Evolutionary conservation across 2,888 invertebrate species (phyloP), one percentile per base, ranked within the genome.

Genomic region (Trichopoda pennipes): DNA sequence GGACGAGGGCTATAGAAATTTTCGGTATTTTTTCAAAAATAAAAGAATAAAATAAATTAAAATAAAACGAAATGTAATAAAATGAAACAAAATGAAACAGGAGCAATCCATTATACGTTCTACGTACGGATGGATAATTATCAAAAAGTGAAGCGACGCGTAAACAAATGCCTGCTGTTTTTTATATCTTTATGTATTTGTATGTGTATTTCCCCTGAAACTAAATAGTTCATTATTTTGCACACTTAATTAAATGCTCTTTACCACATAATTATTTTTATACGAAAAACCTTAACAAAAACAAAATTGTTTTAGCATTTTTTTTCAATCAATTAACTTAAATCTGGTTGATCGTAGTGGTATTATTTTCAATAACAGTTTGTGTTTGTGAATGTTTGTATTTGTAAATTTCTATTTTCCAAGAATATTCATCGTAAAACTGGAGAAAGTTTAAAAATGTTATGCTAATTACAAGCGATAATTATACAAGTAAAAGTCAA

Each of bases 251-350:
- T 80, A 74, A 74, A 69, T 44, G 68, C 60, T 78, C 78, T 70
- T 81, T 78, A 81, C 53, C 81, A 81, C 74, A 70, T 78, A 78
- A 78, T 74, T 81, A 58, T 69, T 81, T 56, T 73, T 44, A 44
- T 28, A 58, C 21, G 73, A 58, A 44, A 68, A 73, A 66, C 42
- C 47, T 61, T 55, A 76, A 73, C 4, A 77, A 68, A 81, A 72
- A 66, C 61, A 51, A 61, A 81, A 77, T 73, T 69, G 56, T 63
- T 75, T 68, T 63, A 73, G 73, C 81, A 81, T 35, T 77, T 73
- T 60, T 63, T 74, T 64, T 78, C 78, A 81, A 81, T 78, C 55
- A 81, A 70, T 64, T 47, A 58, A 74, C 47, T 66, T 58, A 58
- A 28, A 53, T 64, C 58, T 58, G 56, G 58, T 10, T 16, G 28